Conservation (phyloP, 2,797 vertebrate species). For the Antrozous pallidus region DNA sequence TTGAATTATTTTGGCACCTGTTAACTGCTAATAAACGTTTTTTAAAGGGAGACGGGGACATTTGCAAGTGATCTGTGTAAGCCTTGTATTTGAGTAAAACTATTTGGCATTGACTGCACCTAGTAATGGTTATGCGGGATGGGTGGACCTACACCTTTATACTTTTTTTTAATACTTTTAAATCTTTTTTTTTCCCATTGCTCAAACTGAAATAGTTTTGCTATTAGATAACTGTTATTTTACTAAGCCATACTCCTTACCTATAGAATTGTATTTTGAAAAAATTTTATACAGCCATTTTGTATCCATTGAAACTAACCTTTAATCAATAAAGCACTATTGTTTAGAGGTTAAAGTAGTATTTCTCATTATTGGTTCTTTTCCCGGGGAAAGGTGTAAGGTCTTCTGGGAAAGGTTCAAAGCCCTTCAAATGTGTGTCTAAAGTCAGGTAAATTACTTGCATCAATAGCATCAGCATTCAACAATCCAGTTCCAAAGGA, state of each 20-base stretch:
- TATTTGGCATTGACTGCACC: background rate
- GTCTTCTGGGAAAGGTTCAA: background rate
- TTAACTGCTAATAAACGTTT: slow-evolving; percentile 65
- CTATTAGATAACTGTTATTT: slow-evolving; percentile 32
- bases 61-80: background rate
- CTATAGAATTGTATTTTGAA: slow-evolving; percentile 74
- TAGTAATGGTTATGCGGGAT: rapidly evolving
- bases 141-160: background rate
- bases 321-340: slow-evolving; percentile 66
- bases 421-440: background rate
- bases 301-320: slow-evolving; percentile 66
- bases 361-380: slow-evolving; percentile 13
- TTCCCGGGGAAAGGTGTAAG: background rate
- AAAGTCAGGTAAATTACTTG: background rate
- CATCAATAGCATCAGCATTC: background rate
- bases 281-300: slow-evolving; percentile 60
- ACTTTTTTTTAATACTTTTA: too few species aligned
- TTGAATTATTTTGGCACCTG: background rate
- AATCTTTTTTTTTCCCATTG: background rate
- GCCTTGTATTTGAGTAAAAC: background rate
- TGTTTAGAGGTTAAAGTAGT: slow-evolving; percentile 34
- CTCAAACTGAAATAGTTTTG: slow-evolving; percentile 11
- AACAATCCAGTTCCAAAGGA: background rate
- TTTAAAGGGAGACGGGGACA: background rate
- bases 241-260: slow-evolving; percentile 46